Evolutionary conservation across 2,888 invertebrate species (phyloP).

Genomic region (Dasypolia templi): DNA sequence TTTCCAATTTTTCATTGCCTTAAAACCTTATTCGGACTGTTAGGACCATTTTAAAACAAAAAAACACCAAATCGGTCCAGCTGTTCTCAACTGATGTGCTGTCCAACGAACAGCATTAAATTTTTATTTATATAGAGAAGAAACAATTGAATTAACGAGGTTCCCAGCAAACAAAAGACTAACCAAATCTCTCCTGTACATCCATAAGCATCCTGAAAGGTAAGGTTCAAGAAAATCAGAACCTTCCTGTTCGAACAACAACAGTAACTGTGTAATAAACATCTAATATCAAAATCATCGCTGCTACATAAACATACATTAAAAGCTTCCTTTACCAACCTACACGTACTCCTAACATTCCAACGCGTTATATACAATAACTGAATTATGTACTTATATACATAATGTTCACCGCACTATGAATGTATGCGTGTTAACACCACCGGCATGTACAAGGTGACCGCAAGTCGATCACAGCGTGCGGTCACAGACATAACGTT

Average conservation of each 20-base stretch:
- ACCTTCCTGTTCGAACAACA: background rate
- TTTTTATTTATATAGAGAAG: too few relatives aligned
- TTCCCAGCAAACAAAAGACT: background rate
- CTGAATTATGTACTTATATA: background rate
- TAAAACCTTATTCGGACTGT: too few relatives aligned
- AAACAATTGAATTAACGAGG: background rate
- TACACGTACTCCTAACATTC: constrained; percentile 15
- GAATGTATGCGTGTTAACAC: constrained; percentile 16
- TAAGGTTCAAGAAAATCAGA: background rate
- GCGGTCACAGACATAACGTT: constrained; percentile 62
- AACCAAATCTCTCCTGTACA: background rate
- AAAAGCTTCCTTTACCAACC: background rate
- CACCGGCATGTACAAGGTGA: constrained; percentile 58
- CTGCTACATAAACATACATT: constrained; percentile 3
- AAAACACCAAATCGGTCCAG: too few relatives aligned
- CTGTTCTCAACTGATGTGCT: too few relatives aligned
- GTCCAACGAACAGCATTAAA: too few relatives aligned
- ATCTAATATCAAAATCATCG: background rate
- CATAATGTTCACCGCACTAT: constrained; percentile 32
- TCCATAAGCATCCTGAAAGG: background rate
- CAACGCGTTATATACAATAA: background rate
- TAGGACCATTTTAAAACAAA: too few relatives aligned
- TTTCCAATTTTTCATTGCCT: too few relatives aligned
- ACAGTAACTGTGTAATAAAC: background rate
- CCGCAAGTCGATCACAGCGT: constrained; percentile 71